Evolutionary conservation across 2,113 vertebrate species (phyloP).

Genomic region (Periophthalmus modestus): DNA sequence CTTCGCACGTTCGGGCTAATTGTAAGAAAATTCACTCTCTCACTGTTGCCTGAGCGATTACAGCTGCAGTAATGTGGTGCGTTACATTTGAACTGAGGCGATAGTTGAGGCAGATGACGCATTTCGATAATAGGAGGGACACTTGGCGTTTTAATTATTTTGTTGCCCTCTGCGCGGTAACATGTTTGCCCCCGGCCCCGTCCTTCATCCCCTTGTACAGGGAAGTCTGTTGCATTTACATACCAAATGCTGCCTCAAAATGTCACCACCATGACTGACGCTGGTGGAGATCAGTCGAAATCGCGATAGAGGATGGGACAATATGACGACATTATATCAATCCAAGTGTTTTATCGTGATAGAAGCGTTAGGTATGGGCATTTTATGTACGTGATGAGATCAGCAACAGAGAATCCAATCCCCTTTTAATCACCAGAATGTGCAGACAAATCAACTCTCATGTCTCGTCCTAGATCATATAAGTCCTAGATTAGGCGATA

Average conservation of each 20-base stretch:
- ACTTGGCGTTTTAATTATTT: constrained; percentile 76
- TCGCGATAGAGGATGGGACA: no score
- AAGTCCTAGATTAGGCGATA: no score
- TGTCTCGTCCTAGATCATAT: no score
- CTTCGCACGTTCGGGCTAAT: constrained; percentile 37
- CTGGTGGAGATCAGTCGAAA: constrained; percentile 48
- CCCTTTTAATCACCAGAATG: no score
- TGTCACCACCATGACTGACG: constrained; percentile 51
- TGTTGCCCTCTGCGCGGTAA: constrained; percentile 63
- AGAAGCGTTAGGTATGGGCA: no score
- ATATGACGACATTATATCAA: no score
- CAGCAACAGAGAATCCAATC: no score
- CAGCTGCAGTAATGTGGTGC: constrained; percentile 49
- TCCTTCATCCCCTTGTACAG: constrained; percentile 54
- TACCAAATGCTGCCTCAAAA: constrained; percentile 55
- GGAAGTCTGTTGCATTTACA: constrained; percentile 65
- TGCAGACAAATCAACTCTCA: no score
- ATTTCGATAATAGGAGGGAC: constrained; percentile 74
- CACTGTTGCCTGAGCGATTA: constrained; percentile 20
- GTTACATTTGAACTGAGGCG: constrained; percentile 62
- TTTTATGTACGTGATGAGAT: no score
- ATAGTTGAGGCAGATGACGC: constrained; percentile 67
- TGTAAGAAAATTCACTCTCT: constrained; percentile 45
- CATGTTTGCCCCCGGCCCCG: constrained; percentile 58
- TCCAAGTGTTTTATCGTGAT: no score